phyloP scores from a whole-genome alignment of 1,140 invertebrate genomes.

The Drusus annulatus region DNA sequence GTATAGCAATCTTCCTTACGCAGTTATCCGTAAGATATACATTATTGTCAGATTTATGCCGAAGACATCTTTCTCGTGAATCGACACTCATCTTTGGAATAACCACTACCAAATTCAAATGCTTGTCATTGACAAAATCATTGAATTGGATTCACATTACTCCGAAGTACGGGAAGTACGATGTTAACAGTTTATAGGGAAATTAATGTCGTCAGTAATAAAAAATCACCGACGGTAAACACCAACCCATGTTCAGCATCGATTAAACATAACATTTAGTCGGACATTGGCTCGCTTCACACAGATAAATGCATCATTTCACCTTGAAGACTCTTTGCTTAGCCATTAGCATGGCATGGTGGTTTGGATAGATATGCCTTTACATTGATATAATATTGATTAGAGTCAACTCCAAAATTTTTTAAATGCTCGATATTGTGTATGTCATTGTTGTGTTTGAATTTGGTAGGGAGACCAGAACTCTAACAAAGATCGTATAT shows the following conservation, averaged over 20 bases:
- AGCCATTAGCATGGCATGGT: constrained; percentile 21
- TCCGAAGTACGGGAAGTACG: background rate
- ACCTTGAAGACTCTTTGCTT: constrained; percentile 15
- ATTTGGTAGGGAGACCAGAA: too few relatives aligned
- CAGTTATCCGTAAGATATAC: too few relatives aligned
- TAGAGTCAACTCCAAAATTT: too few relatives aligned
- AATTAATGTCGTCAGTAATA: background rate
- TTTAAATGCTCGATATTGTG: too few relatives aligned
- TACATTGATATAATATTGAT: too few relatives aligned
- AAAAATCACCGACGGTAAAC: background rate
- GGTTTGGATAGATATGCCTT: background rate
- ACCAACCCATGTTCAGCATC: background rate
- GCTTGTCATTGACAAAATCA: background rate
- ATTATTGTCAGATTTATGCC: too few relatives aligned
- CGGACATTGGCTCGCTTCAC: background rate
- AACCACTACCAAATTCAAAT: background rate
- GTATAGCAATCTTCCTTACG: too few relatives aligned
- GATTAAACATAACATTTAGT: background rate
- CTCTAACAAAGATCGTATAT: too few relatives aligned
- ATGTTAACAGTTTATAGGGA: background rate
- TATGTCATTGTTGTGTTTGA: too few relatives aligned
- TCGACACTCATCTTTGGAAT: background rate
- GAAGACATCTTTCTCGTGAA: too few relatives aligned
- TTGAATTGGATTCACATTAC: background rate
- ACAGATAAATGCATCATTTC: background rate